Evolutionary conservation across 2,113 vertebrate genomes (phyloP).

Genomic region (Epinephelus lanceolatus): DNA sequence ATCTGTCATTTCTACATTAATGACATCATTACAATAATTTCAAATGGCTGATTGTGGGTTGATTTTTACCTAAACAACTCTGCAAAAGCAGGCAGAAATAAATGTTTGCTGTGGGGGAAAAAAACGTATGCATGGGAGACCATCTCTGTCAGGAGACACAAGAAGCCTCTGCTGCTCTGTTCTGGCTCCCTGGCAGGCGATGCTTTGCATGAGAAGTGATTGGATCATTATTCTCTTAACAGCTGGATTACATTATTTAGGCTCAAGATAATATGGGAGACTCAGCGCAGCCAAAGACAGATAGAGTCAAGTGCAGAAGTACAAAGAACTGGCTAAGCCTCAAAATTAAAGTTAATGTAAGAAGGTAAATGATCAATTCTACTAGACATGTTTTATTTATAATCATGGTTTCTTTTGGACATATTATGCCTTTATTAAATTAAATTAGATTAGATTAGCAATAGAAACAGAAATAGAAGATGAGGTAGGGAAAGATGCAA

Average conservation of each 20-base stretch:
- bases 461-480: background rate
- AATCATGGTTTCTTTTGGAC: background rate
- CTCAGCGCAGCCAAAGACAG: background rate
- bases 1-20: constrained; percentile 34
- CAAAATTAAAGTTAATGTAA: background rate
- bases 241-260: constrained; percentile 2
- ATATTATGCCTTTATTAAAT: background rate
- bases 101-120: background rate
- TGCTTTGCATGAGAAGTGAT: background rate
- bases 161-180: background rate
- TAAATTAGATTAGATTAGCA: background rate
- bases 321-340: background rate
- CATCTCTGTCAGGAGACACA: background rate
- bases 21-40: constrained; percentile 15
- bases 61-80: background rate
- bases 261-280: background rate
- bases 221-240: background rate
- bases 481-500: background rate
- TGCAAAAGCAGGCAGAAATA: background rate
- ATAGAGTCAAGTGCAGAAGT: background rate
- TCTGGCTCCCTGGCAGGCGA: background rate
- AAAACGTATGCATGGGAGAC: background rate
- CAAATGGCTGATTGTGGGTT: background rate
- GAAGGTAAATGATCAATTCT: background rate
- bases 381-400: background rate